Base-by-base conservation (phyloP, 2,113 vertebrate species). In the Rhinopomastus cyanomelas region DNA sequence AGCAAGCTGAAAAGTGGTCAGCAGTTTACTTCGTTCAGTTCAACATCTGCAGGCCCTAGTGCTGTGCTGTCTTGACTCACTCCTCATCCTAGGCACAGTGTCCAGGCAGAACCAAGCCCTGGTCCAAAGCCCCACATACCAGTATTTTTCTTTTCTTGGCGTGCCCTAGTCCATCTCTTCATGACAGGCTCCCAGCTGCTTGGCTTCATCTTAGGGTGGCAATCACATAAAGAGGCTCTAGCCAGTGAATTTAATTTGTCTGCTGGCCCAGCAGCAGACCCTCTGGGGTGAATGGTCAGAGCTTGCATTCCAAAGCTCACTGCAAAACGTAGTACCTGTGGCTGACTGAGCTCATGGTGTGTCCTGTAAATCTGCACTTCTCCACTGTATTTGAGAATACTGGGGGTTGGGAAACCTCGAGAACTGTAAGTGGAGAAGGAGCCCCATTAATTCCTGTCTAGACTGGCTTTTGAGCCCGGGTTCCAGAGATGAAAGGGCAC, bases 391-490 rank as follows among this genome's bases (percentile, higher is more conserved):
- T 49, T 92, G 68, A 78, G 89, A 94, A 86, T 29, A 66, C 59
- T 18, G 37, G 72, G 39, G 73, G 66, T 71, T 72, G 91, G 73
- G 92, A 96, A 95, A 69, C 78, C 87, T 83, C 69, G 92, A 92
- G 69, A n/a, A 37, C 75, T 81, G 80, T 88, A 88, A 96, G 79
- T 74, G 23, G 92, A 96, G 93, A 95, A 89, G 85, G 52, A 94
- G 89, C 93, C 44, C 81, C 95, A 90, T 87, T 88, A 83, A 93
- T 96, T 96, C 97, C 96, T 96, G 96, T 96, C 96, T 96, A 96
- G 95, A 96, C 96, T 92, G 44, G 94, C 94, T 95, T 92, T 84
- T 95, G 94, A 95, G 94, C 82, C 90, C 86, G 76, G 81, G 93
- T 93, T 83, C 72, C 93, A 79, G 51, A 94, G 94, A 97, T 95